Base-by-base conservation (phyloP, 2,888 invertebrate species). In the Ditula angustiorana region DNA sequence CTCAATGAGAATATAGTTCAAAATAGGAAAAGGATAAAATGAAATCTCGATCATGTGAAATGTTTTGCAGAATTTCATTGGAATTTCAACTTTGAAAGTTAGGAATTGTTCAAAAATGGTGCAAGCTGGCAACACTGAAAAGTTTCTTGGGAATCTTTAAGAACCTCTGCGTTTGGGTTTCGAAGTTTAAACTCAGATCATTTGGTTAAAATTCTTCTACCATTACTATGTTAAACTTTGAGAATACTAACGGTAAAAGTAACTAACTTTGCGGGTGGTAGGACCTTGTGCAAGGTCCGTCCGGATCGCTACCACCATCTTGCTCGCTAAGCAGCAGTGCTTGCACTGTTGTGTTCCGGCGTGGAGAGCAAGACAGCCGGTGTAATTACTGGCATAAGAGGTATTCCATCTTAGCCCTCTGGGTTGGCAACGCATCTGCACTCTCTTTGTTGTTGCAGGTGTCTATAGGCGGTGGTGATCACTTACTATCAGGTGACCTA, bases 121-220 rank as follows among this genome's bases (percentile, higher is more conserved):
- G 28, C n/a, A 11, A 46, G 52, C 52, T 53, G 61, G 44, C 44
- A 23, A 53, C 23, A 33, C 46, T 46, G 44, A 46, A 53, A 61
- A 52, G 33, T 44, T 53, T n/a, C 16, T n/a, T 19, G n/a, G 28
- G 46, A 61, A 61, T 53, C 53, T 53, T 53, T 52, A 50, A 50
- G 30, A 46, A 61, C 30, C 44, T 52, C 46, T 61, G 30, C 53
- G 33, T 61, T 53, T 52, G 24, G 24, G 33, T 52, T 60, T 28
- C 41, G n/a, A 53, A 61, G 53, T 53, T 61, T 50, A 44, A 53
- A 61, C 28, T 61, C 33, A 33, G 53, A 61, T 24, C 61, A 44
- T 50, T 50, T 44, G 44, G 41, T n/a, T 23, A 23, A 23, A 46
- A 23, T 46, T 24, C 2, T 11, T 46, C 24, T 21, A n/a, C 46